Evolutionary conservation across 53 echinoderm and acorn worm genomes (phyloP).

Genomic region (Paracentrotus lividus): DNA sequence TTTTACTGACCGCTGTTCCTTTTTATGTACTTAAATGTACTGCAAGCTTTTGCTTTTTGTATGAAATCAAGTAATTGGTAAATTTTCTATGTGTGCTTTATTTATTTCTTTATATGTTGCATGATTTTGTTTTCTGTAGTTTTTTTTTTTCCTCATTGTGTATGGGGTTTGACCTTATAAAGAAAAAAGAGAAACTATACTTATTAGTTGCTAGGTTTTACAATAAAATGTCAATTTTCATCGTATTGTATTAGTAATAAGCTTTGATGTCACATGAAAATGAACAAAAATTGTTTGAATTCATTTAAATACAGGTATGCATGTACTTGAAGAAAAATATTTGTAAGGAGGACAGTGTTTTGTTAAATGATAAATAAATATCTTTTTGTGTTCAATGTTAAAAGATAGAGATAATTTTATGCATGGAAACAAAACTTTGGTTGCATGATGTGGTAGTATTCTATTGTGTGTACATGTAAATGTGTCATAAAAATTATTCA

Average conservation of each 20-base stretch:
- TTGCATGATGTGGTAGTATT: background rate
- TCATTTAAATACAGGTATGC: background rate
- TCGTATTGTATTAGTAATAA: background rate
- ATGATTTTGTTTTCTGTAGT: background rate
- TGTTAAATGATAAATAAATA: background rate
- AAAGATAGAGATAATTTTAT: too few species aligned
- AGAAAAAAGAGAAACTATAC: background rate
- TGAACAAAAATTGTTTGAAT: background rate
- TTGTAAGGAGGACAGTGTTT: background rate
- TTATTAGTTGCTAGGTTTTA: background rate
- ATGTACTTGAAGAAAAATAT: background rate
- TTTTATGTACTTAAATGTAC: too few species aligned
- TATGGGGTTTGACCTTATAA: background rate
- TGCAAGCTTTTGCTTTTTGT: too few species aligned
- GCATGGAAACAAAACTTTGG: background rate
- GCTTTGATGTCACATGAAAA: background rate
- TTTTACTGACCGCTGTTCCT: too few species aligned
- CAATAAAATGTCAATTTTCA: background rate
- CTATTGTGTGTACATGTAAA: background rate
- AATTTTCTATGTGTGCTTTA: too few species aligned
- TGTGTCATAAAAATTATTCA: too few species aligned
- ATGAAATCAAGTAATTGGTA: too few species aligned
- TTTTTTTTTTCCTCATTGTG: background rate
- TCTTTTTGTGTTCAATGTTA: background rate
- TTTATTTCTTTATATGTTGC: background rate